Base-by-base conservation (phyloP, 2,888 invertebrate species). In the Melolontha melolontha region DNA sequence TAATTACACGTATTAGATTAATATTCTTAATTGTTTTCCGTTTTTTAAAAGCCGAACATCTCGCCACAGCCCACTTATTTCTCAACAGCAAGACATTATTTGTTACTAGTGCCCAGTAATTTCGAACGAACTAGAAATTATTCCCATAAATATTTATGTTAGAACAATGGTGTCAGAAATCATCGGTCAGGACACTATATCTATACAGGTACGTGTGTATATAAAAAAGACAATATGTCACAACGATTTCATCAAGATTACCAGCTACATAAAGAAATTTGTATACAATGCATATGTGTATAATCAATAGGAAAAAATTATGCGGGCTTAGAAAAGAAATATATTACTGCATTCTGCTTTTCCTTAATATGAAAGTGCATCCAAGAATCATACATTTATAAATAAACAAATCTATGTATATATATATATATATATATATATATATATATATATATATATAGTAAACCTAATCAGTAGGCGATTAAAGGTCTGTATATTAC, bases 101-200 rank as follows among this genome's bases (percentile, higher is more conserved):
- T 54, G 17, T 54, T 54, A 40, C 39, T 5, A 54, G 6, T 5
- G 4, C 16, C 40, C 17, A n/a, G 44, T 44, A 59, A 44, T 44
- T 27, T 44, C 29, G 7, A 16, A 44, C 29, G 59, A 12, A 44
- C 59, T 59, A 59, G 41, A 59, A 59, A 44, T 34, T 44, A 40
- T 59, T 44, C 44, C 44, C 59, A 59, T 59, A 59, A 59, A 59
- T 59, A 59, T 59, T 59, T 44, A 59, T 44, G 59, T 59, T 44
- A 59, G 59, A 59, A 59, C 59, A 59, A 59, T 59, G 59, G 59
- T 59, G 59, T 59, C 59, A 59, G 44, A 59, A 59, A 44, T 12
- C 44, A 12, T 44, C 44, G 44, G 22, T 29, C 44, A 59, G 29
- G 40, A 59, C 44, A 1, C 29, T 59, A 11, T 14, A 44, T 44